phyloP scores from a whole-genome alignment of 2,888 invertebrate species.

The Synanthedon vespiformis region DNA sequence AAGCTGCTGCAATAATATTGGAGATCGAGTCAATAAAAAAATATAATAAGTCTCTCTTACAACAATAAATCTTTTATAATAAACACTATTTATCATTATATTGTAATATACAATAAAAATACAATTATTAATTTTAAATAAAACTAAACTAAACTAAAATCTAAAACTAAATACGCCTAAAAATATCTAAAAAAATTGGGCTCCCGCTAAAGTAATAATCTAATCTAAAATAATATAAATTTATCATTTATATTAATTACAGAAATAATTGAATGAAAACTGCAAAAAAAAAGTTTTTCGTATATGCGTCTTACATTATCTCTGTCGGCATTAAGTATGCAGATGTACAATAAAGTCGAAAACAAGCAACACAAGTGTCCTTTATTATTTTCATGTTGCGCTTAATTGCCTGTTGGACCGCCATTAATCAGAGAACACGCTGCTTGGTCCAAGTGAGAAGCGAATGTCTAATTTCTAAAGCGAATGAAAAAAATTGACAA shows the following conservation, averaged over 20 bases:
- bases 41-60: too few species aligned
- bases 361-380: slow-evolving; percentile 27
- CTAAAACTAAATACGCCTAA: too few species aligned
- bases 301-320: slow-evolving; percentile 1
- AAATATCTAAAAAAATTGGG: too few species aligned
- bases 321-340: slow-evolving; percentile 14
- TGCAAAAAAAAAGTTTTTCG: not conserved
- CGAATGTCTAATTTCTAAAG: too few species aligned
- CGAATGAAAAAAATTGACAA: too few species aligned
- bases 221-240: too few species aligned
- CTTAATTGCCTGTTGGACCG: slow-evolving; percentile 34
- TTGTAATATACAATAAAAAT: too few species aligned
- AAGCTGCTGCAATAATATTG: too few species aligned
- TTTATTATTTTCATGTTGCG: slow-evolving; percentile 40
- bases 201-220: too few species aligned
- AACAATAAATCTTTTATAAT: not conserved
- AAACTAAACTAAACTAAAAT: too few species aligned
- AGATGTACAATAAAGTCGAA: slow-evolving; percentile 14
- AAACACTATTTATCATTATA: not conserved
- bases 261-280: not conserved
- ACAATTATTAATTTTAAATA: too few species aligned
- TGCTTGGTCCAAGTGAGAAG: not conserved
- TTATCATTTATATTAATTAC: not conserved
- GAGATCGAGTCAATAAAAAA: too few species aligned
- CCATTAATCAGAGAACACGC: slow-evolving; percentile 27